Evolutionary conservation across 2,113 vertebrate genomes (phyloP).

Genomic region (Numenius arquata): DNA sequence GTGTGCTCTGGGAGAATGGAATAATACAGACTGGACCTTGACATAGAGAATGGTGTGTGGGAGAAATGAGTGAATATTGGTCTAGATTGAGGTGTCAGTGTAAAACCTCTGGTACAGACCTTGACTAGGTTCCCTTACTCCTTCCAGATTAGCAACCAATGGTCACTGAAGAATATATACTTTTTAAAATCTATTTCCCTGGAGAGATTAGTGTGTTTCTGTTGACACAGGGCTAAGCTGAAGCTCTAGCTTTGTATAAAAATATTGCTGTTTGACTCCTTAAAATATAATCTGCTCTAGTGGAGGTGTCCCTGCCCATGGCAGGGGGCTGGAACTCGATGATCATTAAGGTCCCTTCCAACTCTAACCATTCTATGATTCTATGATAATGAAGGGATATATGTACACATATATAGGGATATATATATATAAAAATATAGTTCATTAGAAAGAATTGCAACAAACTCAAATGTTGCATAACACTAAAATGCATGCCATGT

Average conservation of each 20-base stretch:
- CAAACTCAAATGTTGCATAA: background rate
- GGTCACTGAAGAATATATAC: background rate
- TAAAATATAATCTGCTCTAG: too few relatives aligned
- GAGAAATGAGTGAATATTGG: background rate
- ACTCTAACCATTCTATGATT: too few relatives aligned
- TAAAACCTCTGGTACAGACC: background rate
- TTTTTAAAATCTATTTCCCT: background rate
- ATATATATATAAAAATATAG: background rate
- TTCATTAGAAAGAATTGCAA: background rate
- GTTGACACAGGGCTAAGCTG: background rate
- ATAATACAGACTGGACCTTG: background rate
- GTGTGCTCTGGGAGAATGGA: background rate
- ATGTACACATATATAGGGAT: background rate
- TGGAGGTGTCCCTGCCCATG: too few relatives aligned
- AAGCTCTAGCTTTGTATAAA: background rate
- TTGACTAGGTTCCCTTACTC: background rate
- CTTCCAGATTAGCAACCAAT: background rate
- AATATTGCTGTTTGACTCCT: background rate
- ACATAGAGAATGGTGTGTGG: fast-evolving
- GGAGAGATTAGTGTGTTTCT: background rate
- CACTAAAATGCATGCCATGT: fast-evolving
- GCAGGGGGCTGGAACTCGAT: too few relatives aligned
- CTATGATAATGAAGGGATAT: fast-evolving
- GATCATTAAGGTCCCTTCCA: too few relatives aligned
- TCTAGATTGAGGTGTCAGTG: background rate